Evolutionary conservation across 1,140 invertebrate species (phyloP).

Genomic region (Cotesia chilonis): DNA sequence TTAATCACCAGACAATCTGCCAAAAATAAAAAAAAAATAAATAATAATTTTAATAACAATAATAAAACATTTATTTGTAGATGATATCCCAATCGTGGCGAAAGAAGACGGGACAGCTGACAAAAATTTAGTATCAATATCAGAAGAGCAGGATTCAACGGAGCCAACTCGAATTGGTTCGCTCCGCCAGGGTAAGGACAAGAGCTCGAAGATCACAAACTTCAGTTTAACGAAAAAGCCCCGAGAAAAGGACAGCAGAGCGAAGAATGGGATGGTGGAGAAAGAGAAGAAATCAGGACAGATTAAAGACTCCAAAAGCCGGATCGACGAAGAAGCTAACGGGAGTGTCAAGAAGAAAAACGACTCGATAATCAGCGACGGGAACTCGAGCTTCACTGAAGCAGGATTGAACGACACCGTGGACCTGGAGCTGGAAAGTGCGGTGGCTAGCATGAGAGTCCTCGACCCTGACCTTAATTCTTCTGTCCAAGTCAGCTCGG

Average conservation of each 20-base stretch:
- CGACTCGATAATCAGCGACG: conserved; percentile 50
- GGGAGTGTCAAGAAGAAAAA: conserved; percentile 51
- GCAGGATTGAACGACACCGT: conserved; percentile 46
- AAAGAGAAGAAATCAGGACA: conserved; percentile 56
- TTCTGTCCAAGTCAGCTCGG: conserved; percentile 59
- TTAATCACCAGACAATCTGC: background rate
- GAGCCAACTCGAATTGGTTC: conserved; percentile 53
- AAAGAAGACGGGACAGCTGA: conserved; percentile 56
- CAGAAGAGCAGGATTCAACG: conserved; percentile 53
- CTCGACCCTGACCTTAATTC: conserved; percentile 54
- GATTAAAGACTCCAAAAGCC: conserved; percentile 48
- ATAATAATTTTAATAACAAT: background rate
- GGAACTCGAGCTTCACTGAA: conserved; percentile 52
- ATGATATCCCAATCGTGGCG: conserved; percentile 61
- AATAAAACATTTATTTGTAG: conserved; percentile 43
- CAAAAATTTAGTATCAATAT: conserved; percentile 60
- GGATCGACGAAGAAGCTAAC: conserved; percentile 47
- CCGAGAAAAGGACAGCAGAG: conserved; percentile 54
- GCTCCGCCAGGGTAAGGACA: conserved; percentile 54
- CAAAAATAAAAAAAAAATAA: background rate
- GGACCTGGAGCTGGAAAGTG: conserved; percentile 52
- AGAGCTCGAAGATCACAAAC: conserved; percentile 49
- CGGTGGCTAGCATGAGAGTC: conserved; percentile 49
- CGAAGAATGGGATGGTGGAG: conserved; percentile 54
- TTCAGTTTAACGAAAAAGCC: conserved; percentile 54